phyloP scores from a whole-genome alignment of 2,888 invertebrate species.

The Xanthorhoe spadicearia region DNA sequence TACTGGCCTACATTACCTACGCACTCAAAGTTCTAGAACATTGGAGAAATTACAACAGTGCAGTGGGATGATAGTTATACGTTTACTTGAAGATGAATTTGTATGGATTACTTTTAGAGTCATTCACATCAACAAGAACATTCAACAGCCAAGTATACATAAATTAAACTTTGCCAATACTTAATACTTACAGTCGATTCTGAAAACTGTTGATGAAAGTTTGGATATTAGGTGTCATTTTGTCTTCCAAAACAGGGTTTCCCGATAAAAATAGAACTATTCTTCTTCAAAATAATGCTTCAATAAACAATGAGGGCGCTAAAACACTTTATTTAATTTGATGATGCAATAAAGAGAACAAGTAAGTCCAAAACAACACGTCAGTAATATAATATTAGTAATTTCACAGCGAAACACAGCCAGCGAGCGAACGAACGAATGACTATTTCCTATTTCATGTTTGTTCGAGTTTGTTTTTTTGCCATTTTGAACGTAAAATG shows the following conservation, averaged over 20 bases:
- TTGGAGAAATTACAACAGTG: constrained; percentile 11
- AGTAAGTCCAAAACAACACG: constrained; percentile 37
- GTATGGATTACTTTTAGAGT: neutral
- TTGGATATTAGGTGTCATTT: constrained; percentile 86
- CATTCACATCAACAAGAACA: neutral
- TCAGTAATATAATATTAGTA: constrained; percentile 34
- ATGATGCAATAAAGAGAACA: constrained; percentile 39
- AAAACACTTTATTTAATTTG: constrained; percentile 10
- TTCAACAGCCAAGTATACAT: neutral
- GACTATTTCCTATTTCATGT: no score
- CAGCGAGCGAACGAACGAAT: constrained; percentile 34
- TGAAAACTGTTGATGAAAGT: constrained; percentile 89
- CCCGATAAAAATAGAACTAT: neutral
- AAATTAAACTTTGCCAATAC: constrained; percentile 61
- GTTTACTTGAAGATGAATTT: neutral
- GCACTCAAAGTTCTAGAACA: constrained; percentile 23
- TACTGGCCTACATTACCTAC: constrained; percentile 10
- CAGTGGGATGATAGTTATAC: neutral
- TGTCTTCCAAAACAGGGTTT: constrained; percentile 43
- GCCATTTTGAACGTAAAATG: constrained; percentile 7
- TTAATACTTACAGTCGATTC: constrained; percentile 88
- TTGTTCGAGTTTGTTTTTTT: constrained; percentile 22
- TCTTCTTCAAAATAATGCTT: neutral
- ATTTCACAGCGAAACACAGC: constrained; percentile 28
- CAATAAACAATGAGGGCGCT: neutral